Base-by-base conservation (phyloP, 2,797 vertebrate species). In the Macrochelys suwanniensis region DNA sequence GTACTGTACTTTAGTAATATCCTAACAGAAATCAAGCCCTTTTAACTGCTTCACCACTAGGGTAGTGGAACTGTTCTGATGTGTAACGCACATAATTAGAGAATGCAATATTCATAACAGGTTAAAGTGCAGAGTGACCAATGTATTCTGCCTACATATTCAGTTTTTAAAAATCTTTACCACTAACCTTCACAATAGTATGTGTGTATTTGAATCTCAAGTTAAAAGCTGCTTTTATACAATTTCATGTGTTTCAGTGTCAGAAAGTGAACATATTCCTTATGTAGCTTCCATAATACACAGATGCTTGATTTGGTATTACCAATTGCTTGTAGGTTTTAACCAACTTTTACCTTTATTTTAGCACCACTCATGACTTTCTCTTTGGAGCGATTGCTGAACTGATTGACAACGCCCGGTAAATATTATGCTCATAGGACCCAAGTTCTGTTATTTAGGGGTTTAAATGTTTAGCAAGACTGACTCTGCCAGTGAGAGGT, bases 361-460 rank as follows among this genome's bases (percentile, higher is more conserved):
- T 93, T 89, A 97, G 91, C 37, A 97, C 94, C 53, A 97, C 79
- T 11, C 90, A 93, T 76, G 25, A 94, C 26, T 98, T 98, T 45
- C 86, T 97, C 51, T 97, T 97, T 85, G 97, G 97, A 93, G 83
- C 97, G 2, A 53, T 96, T 77, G 95, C 94, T 77, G 95, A 98
- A 78, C 54, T 97, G 77, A 87, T 98, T 37, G 94, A 95, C 95
- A 98, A 98, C n/a, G 91, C 93, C 74, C 94, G 97, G 92, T 92
- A 97, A 92, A 90, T 28, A 80, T 26, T 54, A 25, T 21, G 1
- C 15, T 88, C 92, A 88, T 92, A 89, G 59, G 15, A 33, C 12
- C 0, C 0, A 86, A 59, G 56, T 84, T 65, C 61, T 84, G 6
- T 21, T 54, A 33, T 15, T 31, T 54, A 51, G 77, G 33, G 7